phyloP scores from a whole-genome alignment of 2,113 vertebrate genomes.

The Tapirus terrestris region DNA sequence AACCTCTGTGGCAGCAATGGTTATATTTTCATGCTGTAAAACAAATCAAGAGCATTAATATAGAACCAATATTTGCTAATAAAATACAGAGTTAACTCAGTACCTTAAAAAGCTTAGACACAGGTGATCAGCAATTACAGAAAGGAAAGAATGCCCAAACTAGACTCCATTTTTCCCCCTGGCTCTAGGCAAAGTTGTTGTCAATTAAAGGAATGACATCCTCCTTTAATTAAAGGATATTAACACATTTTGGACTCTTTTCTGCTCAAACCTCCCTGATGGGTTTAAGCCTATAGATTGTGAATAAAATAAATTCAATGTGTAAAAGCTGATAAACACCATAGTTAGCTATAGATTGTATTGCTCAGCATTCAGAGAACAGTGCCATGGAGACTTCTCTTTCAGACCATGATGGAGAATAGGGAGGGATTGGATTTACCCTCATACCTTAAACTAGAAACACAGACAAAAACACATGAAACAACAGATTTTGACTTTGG shows the following conservation, averaged over 20 bases:
- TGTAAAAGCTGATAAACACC: background rate
- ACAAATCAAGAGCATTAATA: conserved; percentile 51
- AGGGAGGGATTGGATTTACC: background rate
- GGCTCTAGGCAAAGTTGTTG: background rate
- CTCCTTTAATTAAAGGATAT: background rate
- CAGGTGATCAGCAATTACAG: background rate
- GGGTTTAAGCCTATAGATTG: background rate
- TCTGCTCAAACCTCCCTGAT: background rate
- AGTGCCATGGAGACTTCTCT: background rate
- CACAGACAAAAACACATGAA: background rate
- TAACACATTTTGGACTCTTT: background rate
- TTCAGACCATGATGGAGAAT: background rate
- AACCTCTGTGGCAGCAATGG: conserved; percentile 92
- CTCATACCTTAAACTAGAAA: background rate
- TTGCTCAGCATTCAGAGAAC: background rate
- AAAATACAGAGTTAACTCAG: background rate
- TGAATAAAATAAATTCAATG: background rate
- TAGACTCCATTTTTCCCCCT: background rate
- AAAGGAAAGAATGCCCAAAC: background rate
- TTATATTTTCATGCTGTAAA: conserved; percentile 94
- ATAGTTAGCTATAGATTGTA: background rate
- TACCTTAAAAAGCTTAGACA: background rate
- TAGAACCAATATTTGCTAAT: background rate
- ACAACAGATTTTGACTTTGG: background rate
- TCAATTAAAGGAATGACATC: background rate